phyloP scores from a whole-genome alignment of 2,888 invertebrate genomes.

The Gastracanthus pulcherrimus region DNA sequence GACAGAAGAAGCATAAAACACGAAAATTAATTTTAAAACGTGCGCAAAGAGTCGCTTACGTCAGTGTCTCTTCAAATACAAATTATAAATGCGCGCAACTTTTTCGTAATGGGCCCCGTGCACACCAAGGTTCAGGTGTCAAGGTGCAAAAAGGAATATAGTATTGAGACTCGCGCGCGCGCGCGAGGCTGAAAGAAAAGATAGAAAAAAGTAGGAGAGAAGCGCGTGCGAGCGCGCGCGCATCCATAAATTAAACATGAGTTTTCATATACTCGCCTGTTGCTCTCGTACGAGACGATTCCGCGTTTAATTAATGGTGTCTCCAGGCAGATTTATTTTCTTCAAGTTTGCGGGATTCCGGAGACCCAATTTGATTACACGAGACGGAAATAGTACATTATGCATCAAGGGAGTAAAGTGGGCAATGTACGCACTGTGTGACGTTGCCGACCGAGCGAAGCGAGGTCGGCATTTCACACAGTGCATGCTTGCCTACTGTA shows the following conservation, averaged over 20 bases:
- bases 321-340: not conserved
- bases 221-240: not conserved
- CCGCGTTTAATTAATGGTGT: conserved; percentile 6
- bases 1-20: too few species aligned
- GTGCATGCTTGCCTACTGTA: too few species aligned
- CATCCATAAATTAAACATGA: conserved; percentile 35
- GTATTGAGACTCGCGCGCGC: too few species aligned
- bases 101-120: conserved; percentile 57
- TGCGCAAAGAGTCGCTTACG: conserved; percentile 23
- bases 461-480: too few species aligned
- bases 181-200: conserved; percentile 59
- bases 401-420: too few species aligned
- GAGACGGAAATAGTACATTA: too few species aligned
- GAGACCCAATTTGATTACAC: too few species aligned
- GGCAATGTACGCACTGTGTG: too few species aligned
- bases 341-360: not conserved
- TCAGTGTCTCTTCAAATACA: conserved; percentile 6
- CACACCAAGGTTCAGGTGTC: conserved; percentile 64
- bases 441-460: too few species aligned
- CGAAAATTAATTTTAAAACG: conserved; percentile 19
- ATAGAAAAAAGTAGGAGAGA: conserved; percentile 41
- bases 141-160: conserved; percentile 63
- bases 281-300: not conserved
- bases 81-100: conserved; percentile 41
- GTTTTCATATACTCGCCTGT: not conserved